Conservation (phyloP, 2,888 invertebrate genomes). For the Sinotaia quadrata region DNA sequence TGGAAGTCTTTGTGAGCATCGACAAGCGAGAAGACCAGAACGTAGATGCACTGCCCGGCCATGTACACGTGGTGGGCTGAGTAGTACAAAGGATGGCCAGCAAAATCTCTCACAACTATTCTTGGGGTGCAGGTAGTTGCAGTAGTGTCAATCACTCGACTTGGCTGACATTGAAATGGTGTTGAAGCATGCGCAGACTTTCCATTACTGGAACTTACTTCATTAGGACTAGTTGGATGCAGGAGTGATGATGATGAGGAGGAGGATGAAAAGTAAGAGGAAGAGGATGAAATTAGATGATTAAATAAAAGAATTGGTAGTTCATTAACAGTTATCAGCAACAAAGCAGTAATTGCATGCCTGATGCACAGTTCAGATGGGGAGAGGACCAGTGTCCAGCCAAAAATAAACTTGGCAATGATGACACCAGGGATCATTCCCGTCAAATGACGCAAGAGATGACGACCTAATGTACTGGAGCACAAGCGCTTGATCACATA, state of each 20-base stretch:
- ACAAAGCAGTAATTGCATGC: conserved; percentile 31
- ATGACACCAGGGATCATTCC: conserved; percentile 42
- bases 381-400: conserved; percentile 32
- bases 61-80: conserved; percentile 49
- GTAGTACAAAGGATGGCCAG: conserved; percentile 48
- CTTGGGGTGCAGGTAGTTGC: conserved; percentile 31
- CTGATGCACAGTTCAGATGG: not conserved
- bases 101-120: conserved; percentile 46
- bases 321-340: conserved; percentile 32
- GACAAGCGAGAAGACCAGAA: conserved; percentile 44
- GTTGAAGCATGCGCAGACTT: not conserved
- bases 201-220: not conserved
- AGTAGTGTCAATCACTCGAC: conserved; percentile 19
- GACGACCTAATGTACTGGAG: conserved; percentile 20
- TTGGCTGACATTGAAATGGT: conserved; percentile 14
- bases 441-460: conserved; percentile 34
- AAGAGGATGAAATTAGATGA: not conserved
- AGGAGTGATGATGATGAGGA: too few species aligned
- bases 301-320: not conserved
- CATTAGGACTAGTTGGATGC: too few species aligned
- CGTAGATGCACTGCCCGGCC: conserved; percentile 45
- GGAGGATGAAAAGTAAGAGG: not conserved
- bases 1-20: conserved; percentile 42
- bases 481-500: conserved; percentile 31
- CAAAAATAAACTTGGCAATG: conserved; percentile 25